Conservation (phyloP, 2,797 vertebrate genomes). For the Characodon lateralis region DNA sequence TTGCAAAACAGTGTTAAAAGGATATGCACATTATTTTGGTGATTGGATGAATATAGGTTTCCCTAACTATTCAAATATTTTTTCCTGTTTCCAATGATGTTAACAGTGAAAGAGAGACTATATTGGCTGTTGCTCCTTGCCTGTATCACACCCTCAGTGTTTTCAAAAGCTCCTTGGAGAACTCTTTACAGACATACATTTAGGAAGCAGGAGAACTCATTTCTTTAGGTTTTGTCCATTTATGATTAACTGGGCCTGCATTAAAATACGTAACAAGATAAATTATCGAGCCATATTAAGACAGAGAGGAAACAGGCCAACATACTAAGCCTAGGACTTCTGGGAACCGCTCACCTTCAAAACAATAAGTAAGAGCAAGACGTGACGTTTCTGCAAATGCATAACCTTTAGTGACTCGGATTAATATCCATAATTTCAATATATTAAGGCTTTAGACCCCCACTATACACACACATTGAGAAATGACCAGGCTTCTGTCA, state of each 20-base stretch:
- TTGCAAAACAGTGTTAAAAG: background rate
- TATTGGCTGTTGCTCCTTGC: background rate
- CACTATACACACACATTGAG: slow-evolving; percentile 25
- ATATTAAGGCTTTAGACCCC: slow-evolving; percentile 50
- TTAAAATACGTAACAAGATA: background rate
- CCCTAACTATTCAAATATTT: too few species aligned
- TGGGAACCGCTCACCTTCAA: background rate
- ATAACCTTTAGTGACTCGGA: background rate
- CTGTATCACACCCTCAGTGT: background rate
- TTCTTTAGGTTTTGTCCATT: background rate
- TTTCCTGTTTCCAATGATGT: background rate
- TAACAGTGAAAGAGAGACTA: background rate
- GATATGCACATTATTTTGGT: background rate
- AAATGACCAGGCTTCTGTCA: slow-evolving; percentile 27
- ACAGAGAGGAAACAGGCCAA: background rate
- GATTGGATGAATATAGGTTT: background rate
- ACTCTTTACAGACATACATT: background rate
- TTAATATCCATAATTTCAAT: slow-evolving; percentile 38
- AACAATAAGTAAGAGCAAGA: background rate
- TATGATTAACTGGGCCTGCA: too few species aligned
- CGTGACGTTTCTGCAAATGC: background rate
- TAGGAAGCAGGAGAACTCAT: background rate
- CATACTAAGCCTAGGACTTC: background rate
- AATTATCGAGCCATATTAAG: background rate
- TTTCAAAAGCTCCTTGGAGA: background rate